Evolutionary conservation across 2,888 invertebrate genomes (phyloP), one percentile per base, ranked within the genome.

Genomic region (Actias luna): DNA sequence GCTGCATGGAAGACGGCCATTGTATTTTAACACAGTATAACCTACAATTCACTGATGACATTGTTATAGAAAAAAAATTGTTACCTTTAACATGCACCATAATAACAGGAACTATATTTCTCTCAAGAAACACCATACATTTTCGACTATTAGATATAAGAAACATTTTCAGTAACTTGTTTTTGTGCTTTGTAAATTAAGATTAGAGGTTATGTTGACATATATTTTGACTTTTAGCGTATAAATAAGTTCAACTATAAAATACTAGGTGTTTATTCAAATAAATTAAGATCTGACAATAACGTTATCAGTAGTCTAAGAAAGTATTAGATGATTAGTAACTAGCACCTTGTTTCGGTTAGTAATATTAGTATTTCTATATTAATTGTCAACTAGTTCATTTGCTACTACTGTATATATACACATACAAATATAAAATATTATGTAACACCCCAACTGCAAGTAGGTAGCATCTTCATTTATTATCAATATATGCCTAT

Each of bases 201-300:
- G n/a, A 46, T 22, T 46, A 27, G 25, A 52, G 52, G 52, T 52
- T 52, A 27, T 52, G 52, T 52, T 52, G 29, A n/a, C 33, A 5
- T 33, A 33, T 33, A 33, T 7, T n/a, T 42, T 36, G 36, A 36
- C 36, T n/a, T n/a, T n/a, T n/a, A n/a, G n/a, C n/a, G n/a, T n/a
- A n/a, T n/a, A n/a, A n/a, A n/a, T n/a, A n/a, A n/a, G n/a, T n/a
- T n/a, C n/a, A n/a, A n/a, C n/a, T n/a, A n/a, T n/a, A n/a, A n/a
- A n/a, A n/a, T n/a, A n/a, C n/a, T n/a, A n/a, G n/a, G n/a, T 42
- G 18, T n/a, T 27, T 27, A 29, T 29, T 27, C 29, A 52, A 14
- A 52, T 29, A 27, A 52, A 27, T 52, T 27, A 3, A 22, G 22
- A 46, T 7, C 46, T 46, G 22, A 18, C 7, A 18, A 22, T 46